A percentile compares a stretch with the other conserved stretches of the same genome.
phyloP scores from a whole-genome alignment of 2,888 invertebrate species.

The Pristionchus japonicus region DNA sequence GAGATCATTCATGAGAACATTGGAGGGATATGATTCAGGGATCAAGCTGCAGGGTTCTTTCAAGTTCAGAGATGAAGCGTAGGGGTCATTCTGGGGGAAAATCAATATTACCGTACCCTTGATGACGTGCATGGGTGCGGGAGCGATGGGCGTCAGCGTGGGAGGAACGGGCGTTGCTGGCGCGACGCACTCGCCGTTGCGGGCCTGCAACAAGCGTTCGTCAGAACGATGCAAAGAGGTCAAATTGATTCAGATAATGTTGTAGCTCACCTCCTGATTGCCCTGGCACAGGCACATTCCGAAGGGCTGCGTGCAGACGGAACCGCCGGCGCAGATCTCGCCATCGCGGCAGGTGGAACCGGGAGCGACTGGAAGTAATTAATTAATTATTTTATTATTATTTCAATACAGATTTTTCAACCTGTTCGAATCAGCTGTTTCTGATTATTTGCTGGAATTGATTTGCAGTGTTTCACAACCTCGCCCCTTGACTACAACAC shows the following conservation, averaged over 20 bases:
- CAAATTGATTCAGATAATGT: not conserved
- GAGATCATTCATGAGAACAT: too few relatives aligned
- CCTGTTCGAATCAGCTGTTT: too few relatives aligned
- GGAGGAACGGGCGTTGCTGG: conserved; percentile 51
- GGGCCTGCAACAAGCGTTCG: conserved; percentile 7
- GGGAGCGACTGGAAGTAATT: conserved; percentile 56
- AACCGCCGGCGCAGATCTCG: conserved; percentile 72
- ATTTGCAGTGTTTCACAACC: not conserved
- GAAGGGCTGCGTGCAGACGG: conserved; percentile 68
- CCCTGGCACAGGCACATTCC: conserved; percentile 72
- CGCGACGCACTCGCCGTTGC: conserved; percentile 69
- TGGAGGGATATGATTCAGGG: not conserved
- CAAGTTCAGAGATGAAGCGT: not conserved
- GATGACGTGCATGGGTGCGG: conserved; percentile 22
- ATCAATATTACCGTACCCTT: not conserved
- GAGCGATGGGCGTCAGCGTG: not conserved
- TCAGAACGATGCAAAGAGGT: not conserved
- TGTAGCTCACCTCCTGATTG: conserved; percentile 61
- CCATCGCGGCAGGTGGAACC: conserved; percentile 69
- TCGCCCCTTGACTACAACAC: not conserved
- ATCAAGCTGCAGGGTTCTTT: not conserved
- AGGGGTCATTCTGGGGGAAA: not conserved
- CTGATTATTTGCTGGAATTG: not conserved
- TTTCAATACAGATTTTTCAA: too few relatives aligned
- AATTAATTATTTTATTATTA: not conserved